A percentile compares a stretch with the other conserved stretches of the same genome.
phyloP scores from a whole-genome alignment of 2,888 invertebrate species.

The Chironomus tentans region DNA sequence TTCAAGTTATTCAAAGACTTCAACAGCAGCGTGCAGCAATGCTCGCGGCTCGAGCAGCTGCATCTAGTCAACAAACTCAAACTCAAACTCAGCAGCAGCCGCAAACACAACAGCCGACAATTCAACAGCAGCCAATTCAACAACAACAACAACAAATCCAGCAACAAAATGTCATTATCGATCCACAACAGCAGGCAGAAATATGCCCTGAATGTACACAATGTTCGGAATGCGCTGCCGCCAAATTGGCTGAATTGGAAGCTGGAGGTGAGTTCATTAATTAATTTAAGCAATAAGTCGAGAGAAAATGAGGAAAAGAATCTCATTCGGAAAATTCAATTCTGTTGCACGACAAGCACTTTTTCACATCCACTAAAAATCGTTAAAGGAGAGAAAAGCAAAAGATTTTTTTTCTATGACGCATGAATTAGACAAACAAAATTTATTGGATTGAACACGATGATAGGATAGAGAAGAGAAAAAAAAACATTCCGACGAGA shows the following conservation, averaged over 20 bases:
- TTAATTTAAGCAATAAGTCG: background rate
- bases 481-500: background rate
- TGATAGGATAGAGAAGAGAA: background rate
- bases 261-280: constrained; percentile 25
- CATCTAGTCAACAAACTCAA: constrained; percentile 6
- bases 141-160: constrained; percentile 28
- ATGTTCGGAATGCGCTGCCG: constrained; percentile 40
- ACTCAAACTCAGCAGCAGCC: too few species aligned
- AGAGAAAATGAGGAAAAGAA: background rate
- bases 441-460: background rate
- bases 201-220: constrained; percentile 43
- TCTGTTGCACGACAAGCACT: background rate
- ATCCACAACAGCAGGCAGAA: constrained; percentile 32
- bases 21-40: constrained; percentile 50
- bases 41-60: constrained; percentile 48
- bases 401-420: background rate
- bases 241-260: constrained; percentile 27
- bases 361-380: too few species aligned
- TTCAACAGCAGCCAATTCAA: constrained; percentile 47
- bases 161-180: constrained; percentile 29
- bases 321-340: background rate
- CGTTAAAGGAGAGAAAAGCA: too few species aligned
- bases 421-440: background rate
- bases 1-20: constrained; percentile 54
- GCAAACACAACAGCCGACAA: constrained; percentile 41